Percentiles rank a stretch among this genome's conserved stretches.
phyloP scores from a whole-genome alignment of 2,888 invertebrate species.

The Nasonia oneida region DNA sequence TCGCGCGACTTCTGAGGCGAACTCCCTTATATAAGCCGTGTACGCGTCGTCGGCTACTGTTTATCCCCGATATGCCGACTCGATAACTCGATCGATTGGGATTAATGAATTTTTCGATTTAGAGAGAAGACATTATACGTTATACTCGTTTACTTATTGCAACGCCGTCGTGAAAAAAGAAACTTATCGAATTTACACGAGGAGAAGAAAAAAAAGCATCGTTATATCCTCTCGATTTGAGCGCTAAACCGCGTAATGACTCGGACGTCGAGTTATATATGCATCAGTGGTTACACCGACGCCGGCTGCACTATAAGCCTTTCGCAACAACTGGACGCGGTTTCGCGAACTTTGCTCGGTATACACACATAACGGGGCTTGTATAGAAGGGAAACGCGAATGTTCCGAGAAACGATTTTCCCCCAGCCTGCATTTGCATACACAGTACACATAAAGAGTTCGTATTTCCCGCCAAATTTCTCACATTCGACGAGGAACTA shows the following conservation, averaged over 20 bases:
- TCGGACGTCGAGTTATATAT: not conserved
- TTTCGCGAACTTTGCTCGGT: slow-evolving; percentile 29
- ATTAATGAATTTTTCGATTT: too few species aligned
- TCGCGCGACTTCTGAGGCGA: not conserved
- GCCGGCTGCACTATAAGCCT: not conserved
- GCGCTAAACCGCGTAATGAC: slow-evolving; percentile 12
- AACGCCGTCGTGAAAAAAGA: not conserved
- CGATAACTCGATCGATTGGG: not conserved
- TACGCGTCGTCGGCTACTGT: not conserved
- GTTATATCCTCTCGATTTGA: slow-evolving; percentile 1
- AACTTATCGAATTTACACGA: not conserved
- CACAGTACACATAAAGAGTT: not conserved
- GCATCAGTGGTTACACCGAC: slow-evolving; percentile 28
- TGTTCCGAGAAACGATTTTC: not conserved
- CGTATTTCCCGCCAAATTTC: not conserved
- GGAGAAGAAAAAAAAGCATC: not conserved
- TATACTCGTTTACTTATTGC: not conserved
- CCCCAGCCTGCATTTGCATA: not conserved
- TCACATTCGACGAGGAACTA: too few species aligned
- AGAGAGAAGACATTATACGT: not conserved
- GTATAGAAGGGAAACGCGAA: not conserved
- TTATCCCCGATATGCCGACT: not conserved
- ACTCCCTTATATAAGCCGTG: not conserved
- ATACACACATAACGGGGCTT: not conserved
- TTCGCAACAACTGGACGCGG: slow-evolving; percentile 37